Conservation (phyloP, 2,888 invertebrate genomes). For the Spilosoma lubricipeda region DNA sequence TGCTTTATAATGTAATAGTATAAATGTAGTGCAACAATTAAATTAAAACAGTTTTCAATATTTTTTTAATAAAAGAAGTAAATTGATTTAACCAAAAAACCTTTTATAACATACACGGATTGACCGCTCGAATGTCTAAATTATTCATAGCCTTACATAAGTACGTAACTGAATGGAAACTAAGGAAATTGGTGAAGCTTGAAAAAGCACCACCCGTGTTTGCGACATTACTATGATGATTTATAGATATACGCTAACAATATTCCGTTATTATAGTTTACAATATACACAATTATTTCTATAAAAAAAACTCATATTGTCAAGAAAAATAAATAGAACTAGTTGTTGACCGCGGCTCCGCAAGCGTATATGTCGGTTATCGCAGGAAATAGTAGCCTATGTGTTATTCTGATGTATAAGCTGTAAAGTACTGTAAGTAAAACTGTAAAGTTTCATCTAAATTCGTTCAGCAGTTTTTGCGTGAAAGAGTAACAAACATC, state of each 20-base stretch:
- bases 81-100: neutral
- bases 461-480: too few relatives aligned
- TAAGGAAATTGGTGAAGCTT: slow-evolving; percentile 16
- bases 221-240: neutral
- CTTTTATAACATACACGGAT: slow-evolving; percentile 18
- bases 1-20: too few relatives aligned
- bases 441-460: too few relatives aligned
- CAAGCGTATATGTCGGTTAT: too few relatives aligned
- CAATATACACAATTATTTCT: neutral
- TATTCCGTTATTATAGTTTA: neutral
- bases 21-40: too few relatives aligned
- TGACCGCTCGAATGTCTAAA: slow-evolving; percentile 19
- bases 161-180: slow-evolving; percentile 8
- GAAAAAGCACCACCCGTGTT: slow-evolving; percentile 7
- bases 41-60: too few relatives aligned
- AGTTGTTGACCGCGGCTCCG: too few relatives aligned
- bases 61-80: too few relatives aligned
- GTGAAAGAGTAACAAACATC: too few relatives aligned
- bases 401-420: too few relatives aligned
- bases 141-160: slow-evolving; percentile 24
- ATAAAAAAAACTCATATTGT: neutral
- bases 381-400: too few relatives aligned
- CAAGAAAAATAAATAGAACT: neutral
- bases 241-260: neutral
- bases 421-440: too few relatives aligned